Conservation (phyloP, 2,888 invertebrate species). For the Elgonia sp. region DNA sequence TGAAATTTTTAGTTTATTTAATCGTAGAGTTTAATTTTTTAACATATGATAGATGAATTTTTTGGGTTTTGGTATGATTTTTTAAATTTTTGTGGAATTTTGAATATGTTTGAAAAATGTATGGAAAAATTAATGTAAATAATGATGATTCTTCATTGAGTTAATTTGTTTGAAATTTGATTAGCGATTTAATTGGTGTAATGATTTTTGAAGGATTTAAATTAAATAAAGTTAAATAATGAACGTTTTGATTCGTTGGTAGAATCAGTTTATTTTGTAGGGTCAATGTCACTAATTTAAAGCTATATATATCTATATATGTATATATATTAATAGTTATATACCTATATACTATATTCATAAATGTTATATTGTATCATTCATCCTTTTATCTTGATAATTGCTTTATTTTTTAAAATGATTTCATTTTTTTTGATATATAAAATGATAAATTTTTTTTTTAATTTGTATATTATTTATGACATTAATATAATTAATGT, state of each 20-base stretch:
- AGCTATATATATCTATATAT: background rate
- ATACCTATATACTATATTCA: too few relatives aligned
- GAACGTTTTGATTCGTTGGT: constrained; percentile 8
- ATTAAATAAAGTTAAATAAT: background rate
- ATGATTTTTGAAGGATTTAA: background rate
- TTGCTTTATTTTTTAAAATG: too few relatives aligned
- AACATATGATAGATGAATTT: background rate
- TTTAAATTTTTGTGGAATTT: background rate
- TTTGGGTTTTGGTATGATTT: background rate
- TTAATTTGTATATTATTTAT: too few relatives aligned
- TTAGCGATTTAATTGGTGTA: background rate
- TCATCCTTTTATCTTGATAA: too few relatives aligned
- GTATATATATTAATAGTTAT: background rate
- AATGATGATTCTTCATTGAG: background rate
- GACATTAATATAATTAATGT: too few relatives aligned
- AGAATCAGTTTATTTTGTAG: constrained; percentile 20
- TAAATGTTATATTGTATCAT: too few relatives aligned
- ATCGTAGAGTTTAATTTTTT: background rate
- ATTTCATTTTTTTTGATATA: too few relatives aligned
- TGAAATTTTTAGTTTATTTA: background rate
- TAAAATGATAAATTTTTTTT: too few relatives aligned
- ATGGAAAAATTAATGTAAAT: background rate
- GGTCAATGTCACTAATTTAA: constrained; percentile 15
- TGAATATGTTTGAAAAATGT: background rate
- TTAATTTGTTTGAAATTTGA: background rate